Conservation (phyloP, 1,140 invertebrate species). For the Helicoverpa zea region DNA sequence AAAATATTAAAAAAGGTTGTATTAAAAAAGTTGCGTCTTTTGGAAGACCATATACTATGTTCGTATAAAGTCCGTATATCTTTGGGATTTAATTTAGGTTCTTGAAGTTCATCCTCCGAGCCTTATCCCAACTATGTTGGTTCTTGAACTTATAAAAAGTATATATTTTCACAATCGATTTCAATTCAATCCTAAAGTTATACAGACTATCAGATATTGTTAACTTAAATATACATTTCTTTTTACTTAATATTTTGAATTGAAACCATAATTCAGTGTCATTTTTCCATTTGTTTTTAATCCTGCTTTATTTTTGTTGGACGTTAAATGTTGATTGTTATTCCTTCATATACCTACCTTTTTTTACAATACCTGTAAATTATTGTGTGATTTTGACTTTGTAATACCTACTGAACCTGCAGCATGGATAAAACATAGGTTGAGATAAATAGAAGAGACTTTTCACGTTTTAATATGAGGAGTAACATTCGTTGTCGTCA, state of each 20-base stretch:
- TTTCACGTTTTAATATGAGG: too few species aligned
- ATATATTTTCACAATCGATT: background rate
- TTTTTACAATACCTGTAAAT: background rate
- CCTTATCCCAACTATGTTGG: too few species aligned
- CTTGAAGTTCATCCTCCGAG: too few species aligned
- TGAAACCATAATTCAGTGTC: conserved; percentile 10
- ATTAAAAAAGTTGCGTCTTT: too few species aligned
- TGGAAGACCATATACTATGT: too few species aligned
- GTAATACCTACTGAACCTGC: background rate
- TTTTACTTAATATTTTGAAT: background rate
- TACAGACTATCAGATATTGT: background rate
- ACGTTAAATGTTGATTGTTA: conserved; percentile 26
- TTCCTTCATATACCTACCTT: background rate
- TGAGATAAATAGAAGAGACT: too few species aligned
- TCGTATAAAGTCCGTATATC: too few species aligned
- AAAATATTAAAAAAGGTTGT: too few species aligned
- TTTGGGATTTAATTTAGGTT: too few species aligned
- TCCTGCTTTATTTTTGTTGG: conserved; percentile 2
- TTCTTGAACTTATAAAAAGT: too few species aligned
- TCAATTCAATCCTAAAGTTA: background rate
- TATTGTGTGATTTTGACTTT: background rate
- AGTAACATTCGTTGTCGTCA: too few species aligned
- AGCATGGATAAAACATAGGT: background rate
- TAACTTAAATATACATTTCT: background rate
- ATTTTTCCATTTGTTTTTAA: conserved; percentile 13